Conservation (phyloP, 2,888 invertebrate species). For the Malthinus seriepunctatus region DNA sequence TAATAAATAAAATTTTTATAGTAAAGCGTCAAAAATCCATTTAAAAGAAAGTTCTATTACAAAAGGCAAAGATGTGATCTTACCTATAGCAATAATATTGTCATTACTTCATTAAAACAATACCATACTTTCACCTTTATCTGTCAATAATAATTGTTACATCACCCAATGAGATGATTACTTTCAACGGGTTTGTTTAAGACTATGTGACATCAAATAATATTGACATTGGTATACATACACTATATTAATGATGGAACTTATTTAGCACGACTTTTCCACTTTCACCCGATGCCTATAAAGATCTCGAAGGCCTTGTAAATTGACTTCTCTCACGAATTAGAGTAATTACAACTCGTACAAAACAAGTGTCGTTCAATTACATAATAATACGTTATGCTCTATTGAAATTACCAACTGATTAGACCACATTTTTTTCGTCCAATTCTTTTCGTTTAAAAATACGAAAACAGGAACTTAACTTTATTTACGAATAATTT, state of each 20-base stretch:
- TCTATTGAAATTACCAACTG: neutral
- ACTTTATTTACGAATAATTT: too few species aligned
- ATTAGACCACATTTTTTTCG: neutral
- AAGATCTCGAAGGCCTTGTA: constrained; percentile 24
- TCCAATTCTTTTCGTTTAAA: neutral
- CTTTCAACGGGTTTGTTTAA: neutral
- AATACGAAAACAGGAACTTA: neutral
- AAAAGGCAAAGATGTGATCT: neutral
- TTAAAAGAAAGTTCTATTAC: constrained; percentile 4
- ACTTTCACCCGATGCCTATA: constrained; percentile 25
- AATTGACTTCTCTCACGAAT: constrained; percentile 4
- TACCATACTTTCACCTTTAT: constrained; percentile 17
- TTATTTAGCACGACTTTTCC: constrained; percentile 18
- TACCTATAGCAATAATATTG: constrained; percentile 13
- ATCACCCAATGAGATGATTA: constrained; percentile 13
- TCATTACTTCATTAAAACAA: constrained; percentile 15
- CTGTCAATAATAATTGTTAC: constrained; percentile 22
- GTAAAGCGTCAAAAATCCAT: neutral
- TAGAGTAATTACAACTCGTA: constrained; percentile 8
- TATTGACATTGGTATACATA: constrained; percentile 14
- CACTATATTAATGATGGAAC: constrained; percentile 6
- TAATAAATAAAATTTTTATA: neutral
- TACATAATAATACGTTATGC: constrained; percentile 7
- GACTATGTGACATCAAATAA: constrained; percentile 11
- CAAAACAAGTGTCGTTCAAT: constrained; percentile 15